phyloP scores from a whole-genome alignment of 2,113 vertebrate species.

The Channa maculata region DNA sequence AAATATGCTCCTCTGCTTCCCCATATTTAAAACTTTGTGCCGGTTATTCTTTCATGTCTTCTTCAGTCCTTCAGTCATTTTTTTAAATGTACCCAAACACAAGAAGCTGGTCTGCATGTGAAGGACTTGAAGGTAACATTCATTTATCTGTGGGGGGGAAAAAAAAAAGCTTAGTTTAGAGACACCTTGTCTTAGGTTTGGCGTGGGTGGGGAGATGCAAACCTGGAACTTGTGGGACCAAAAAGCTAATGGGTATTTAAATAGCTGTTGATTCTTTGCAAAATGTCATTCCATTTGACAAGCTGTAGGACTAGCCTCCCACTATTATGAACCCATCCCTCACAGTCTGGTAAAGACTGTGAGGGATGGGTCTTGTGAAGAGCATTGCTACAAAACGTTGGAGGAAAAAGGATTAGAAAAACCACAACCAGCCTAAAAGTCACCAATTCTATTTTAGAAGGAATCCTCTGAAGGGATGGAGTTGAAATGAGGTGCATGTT shows the following conservation, averaged over 20 bases:
- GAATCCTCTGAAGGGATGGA: constrained; percentile 30
- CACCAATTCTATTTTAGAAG: constrained; percentile 19
- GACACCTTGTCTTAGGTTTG: constrained; percentile 23
- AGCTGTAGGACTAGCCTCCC: constrained; percentile 31
- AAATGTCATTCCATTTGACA: constrained; percentile 56
- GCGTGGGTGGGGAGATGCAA: constrained; percentile 30
- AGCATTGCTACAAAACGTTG: not conserved
- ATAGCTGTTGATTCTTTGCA: constrained; percentile 61
- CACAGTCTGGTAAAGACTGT: constrained; percentile 17
- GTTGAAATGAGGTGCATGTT: constrained; percentile 34
- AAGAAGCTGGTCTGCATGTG: not conserved
- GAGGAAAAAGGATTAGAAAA: not conserved
- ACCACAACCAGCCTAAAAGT: constrained; percentile 12
- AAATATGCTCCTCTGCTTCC: constrained; percentile 38
- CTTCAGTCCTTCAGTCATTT: not conserved
- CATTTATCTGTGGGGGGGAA: too few relatives aligned
- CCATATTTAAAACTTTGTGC: constrained; percentile 6
- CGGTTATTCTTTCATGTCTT: not conserved
- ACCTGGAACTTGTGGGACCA: constrained; percentile 38
- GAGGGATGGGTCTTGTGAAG: constrained; percentile 18
- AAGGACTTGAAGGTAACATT: not conserved
- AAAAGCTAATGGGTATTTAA: constrained; percentile 59
- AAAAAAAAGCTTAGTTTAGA: not conserved
- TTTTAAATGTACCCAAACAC: not conserved
- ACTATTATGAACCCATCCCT: constrained; percentile 27